A percentile compares a stretch with the other conserved stretches of the same genome.
Conservation (phyloP, 2,113 vertebrate species). For the Otolemur garnettii region DNA sequence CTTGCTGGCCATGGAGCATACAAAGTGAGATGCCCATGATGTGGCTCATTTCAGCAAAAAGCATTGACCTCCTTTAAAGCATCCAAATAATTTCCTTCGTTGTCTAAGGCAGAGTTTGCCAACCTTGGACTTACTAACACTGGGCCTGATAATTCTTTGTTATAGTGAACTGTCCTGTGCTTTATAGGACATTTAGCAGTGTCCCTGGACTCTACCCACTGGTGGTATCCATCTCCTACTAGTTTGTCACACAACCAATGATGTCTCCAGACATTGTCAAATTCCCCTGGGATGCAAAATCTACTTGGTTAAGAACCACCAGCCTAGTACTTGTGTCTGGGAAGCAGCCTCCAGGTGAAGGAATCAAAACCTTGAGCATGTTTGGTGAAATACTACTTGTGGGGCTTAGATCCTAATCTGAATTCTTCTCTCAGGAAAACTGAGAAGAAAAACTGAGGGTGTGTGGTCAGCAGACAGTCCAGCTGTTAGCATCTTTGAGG, state of each 20-base stretch:
- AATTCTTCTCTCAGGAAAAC: not conserved
- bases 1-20: not conserved
- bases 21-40: not conserved
- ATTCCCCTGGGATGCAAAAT: not conserved
- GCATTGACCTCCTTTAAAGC: not conserved
- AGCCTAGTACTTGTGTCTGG: not conserved
- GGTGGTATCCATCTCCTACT: too few relatives aligned
- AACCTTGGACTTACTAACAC: not conserved
- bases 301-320: not conserved
- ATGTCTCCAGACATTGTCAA: not conserved
- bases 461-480: too few relatives aligned
- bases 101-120: not conserved
- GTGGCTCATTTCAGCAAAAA: not conserved
- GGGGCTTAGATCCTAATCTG: not conserved
- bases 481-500: too few relatives aligned
- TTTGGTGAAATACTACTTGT: not conserved
- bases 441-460: too few relatives aligned
- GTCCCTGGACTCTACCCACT: not conserved
- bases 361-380: not conserved
- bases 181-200: not conserved
- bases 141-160: not conserved
- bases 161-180: not conserved
- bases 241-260: not conserved
- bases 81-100: not conserved
- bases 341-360: not conserved